Percentiles rank a stretch among this genome's conserved stretches.
Evolutionary conservation across 2,113 vertebrate genomes (phyloP).

Genomic region (Vireo altiloquus): DNA sequence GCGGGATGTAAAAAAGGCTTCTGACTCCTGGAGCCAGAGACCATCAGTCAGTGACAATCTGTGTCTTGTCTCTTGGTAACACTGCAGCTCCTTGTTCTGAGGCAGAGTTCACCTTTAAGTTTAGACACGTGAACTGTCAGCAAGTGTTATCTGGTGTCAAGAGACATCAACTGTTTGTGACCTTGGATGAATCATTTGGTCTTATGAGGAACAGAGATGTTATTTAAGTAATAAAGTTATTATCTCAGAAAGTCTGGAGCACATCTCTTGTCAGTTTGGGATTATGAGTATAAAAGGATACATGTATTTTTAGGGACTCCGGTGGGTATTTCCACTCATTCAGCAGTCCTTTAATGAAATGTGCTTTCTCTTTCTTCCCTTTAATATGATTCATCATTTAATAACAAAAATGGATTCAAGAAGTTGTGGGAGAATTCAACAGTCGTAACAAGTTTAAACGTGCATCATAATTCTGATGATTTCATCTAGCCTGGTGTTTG

Average conservation of each 20-base stretch:
- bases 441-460: background rate
- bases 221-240: background rate
- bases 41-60: background rate
- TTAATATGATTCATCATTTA: background rate
- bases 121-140: background rate
- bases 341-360: background rate
- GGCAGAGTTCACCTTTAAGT: background rate
- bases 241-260: background rate
- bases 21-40: background rate
- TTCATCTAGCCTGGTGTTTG: background rate
- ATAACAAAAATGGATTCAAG: background rate
- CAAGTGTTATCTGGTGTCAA: background rate
- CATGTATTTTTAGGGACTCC: background rate
- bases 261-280: background rate
- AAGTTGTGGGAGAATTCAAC: background rate
- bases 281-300: background rate
- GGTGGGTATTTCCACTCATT: background rate
- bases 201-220: background rate
- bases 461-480: background rate
- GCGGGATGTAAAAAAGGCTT: background rate
- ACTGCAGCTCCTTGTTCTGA: background rate
- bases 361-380: background rate
- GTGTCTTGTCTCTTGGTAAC: background rate
- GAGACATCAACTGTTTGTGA: background rate
- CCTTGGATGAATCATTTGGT: background rate